phyloP scores from a whole-genome alignment of 2,797 vertebrate genomes.

The Merluccius polli region DNA sequence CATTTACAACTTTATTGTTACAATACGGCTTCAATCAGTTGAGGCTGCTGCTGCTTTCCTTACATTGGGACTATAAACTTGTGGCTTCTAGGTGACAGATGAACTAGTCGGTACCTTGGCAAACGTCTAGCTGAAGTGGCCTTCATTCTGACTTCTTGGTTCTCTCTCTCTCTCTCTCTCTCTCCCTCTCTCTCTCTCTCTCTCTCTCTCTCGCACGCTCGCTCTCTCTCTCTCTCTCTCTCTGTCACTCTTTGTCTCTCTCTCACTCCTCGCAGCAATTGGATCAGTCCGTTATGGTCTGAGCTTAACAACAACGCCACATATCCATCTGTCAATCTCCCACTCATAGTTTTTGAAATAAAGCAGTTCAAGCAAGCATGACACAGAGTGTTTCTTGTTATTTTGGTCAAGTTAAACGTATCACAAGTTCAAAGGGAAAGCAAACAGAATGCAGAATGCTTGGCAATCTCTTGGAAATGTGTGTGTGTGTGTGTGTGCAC shows the following conservation, averaged over 20 bases:
- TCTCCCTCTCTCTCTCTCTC: no score
- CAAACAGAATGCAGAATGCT: background rate
- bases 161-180: constrained; percentile 41
- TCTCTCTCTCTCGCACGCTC: no score
- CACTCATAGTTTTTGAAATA: constrained; percentile 73
- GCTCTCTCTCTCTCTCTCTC: no score
- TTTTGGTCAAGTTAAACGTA: constrained; percentile 37
- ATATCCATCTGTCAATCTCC: constrained; percentile 61
- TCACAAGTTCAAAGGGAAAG: constrained; percentile 3
- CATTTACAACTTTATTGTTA: background rate
- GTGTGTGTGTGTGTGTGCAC: no score
- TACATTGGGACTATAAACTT: constrained; percentile 41
- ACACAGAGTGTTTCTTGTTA: constrained; percentile 32
- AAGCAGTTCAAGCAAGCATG: constrained; percentile 65
- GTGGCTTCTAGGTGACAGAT: constrained; percentile 52
- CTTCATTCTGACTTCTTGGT: constrained; percentile 34
- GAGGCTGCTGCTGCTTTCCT: constrained; percentile 43
- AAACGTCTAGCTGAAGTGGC: constrained; percentile 17
- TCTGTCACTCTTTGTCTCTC: no score
- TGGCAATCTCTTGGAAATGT: no score
- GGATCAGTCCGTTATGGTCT: background rate
- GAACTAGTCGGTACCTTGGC: constrained; percentile 34
- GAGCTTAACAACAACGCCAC: background rate
- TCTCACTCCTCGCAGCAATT: background rate
- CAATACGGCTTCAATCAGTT: constrained; percentile 18